Evolutionary conservation across 2,888 invertebrate genomes (phyloP).

Genomic region (Dorcus hopei): DNA sequence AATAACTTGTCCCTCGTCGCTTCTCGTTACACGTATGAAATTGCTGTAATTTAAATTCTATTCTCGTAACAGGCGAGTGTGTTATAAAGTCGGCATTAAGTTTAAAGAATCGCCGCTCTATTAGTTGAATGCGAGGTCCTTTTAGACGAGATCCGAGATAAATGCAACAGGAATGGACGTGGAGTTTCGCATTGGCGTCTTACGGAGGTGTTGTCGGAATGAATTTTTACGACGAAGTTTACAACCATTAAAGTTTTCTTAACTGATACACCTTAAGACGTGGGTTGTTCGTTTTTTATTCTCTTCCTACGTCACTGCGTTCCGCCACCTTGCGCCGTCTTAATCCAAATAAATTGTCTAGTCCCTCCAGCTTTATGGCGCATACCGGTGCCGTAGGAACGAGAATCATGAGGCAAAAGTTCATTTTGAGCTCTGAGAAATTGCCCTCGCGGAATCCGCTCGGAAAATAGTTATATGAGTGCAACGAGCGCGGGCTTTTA

Average conservation of each 20-base stretch:
- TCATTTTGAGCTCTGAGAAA: slow-evolving; percentile 21
- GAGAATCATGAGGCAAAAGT: slow-evolving; percentile 22
- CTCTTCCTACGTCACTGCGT: slow-evolving; percentile 12
- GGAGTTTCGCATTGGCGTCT: no score
- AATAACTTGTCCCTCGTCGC: no score
- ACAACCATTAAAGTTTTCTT: no score
- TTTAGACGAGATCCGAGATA: no score
- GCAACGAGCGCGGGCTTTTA: slow-evolving; percentile 21
- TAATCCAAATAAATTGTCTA: slow-evolving; percentile 25
- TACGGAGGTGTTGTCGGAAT: no score
- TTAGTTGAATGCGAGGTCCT: slow-evolving; percentile 2
- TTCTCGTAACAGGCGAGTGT: slow-evolving; percentile 5
- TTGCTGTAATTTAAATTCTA: slow-evolving; percentile 12
- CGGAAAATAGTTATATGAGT: slow-evolving; percentile 21
- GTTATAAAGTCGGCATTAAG: slow-evolving; percentile 13
- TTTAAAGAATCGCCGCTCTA: slow-evolving; percentile 8
- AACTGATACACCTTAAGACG: no score
- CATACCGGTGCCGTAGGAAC: slow-evolving; percentile 14
- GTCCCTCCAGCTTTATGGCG: slow-evolving; percentile 19
- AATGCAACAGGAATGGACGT: no score
- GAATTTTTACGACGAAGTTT: no score
- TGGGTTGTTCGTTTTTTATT: neutral
- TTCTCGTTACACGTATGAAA: slow-evolving; percentile 8
- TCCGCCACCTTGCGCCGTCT: slow-evolving; percentile 16
- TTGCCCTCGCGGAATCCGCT: slow-evolving; percentile 10